Conservation (phyloP, 2,888 invertebrate species). For the Thalpophila matura region DNA sequence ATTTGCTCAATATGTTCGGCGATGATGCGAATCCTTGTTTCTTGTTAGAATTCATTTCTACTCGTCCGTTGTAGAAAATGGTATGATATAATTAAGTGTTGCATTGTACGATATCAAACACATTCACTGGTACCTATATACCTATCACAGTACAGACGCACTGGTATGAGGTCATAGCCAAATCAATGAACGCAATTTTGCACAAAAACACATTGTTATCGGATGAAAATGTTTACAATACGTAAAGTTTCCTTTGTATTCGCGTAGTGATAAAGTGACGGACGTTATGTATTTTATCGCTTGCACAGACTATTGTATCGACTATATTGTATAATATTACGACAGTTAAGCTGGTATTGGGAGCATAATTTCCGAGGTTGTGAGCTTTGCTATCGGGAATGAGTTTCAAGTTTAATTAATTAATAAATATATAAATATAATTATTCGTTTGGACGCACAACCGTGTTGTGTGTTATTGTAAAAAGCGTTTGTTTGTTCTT, state of each 20-base stretch:
- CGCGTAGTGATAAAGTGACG: conserved; percentile 59
- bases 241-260: conserved; percentile 65
- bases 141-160: conserved; percentile 70
- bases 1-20: conserved; percentile 87
- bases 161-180: conserved; percentile 68
- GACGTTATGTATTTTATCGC: conserved; percentile 68
- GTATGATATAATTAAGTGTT: conserved; percentile 60
- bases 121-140: conserved; percentile 74
- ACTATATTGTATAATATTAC: conserved; percentile 80
- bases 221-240: conserved; percentile 60
- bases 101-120: conserved; percentile 62
- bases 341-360: conserved; percentile 89
- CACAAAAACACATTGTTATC: conserved; percentile 74
- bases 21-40: conserved; percentile 72
- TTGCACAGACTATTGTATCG: conserved; percentile 74
- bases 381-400: conserved; percentile 89
- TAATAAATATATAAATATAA: conserved; percentile 75
- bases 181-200: conserved; percentile 71
- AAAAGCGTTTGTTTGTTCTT: conserved; percentile 88
- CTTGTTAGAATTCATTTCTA: conserved; percentile 66
- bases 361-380: conserved; percentile 91
- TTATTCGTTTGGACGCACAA: conserved; percentile 86
- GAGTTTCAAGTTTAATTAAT: conserved; percentile 83
- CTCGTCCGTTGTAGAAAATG: conserved; percentile 58
- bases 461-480: conserved; percentile 86